Evolutionary conservation across 1,140 invertebrate genomes (phyloP), one percentile per base, ranked within the genome.

Genomic region (Nasonia longicornis): DNA sequence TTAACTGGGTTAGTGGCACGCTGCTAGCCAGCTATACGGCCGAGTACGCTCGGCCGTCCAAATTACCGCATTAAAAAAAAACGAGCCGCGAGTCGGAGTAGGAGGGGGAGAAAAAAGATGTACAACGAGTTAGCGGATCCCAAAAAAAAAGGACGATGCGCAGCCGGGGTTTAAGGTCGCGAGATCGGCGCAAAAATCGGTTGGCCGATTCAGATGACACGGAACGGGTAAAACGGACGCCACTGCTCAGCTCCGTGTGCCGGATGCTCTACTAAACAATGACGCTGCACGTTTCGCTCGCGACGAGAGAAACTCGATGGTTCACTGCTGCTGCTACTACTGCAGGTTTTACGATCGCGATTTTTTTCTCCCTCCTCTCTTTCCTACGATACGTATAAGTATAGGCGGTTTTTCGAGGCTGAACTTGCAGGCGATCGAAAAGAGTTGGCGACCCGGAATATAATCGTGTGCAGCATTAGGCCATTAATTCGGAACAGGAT

Each of bases 1-100:
- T 84, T 90, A 91, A 90, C 88, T 90, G 87, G 89, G 89, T 91
- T 85, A 90, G 89, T 91, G 83, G 90, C 87, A 90, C 90, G 85
- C 85, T 45, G 70, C 70, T 82, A 73, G 80, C 29, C 87, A 87
- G 84, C 85, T 77, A 87, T 3, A 35, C 85, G 87, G 86, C 86
- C 85, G 86, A 87, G 86, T 87, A 89, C 88, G 85, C 86, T 87
- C 85, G 84, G 84, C 82, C 85, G 85, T 87, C 87, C 86, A 88
- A 89, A 90, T 89, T 89, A 85, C 84, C 78, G 82, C 83, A 85
- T 87, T 87, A 87, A 87, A 88, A 89, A 89, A 89, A 84, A 45
- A 72, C 12, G 29, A 22, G 11, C 73, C 38, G 58, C 45, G 73
- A 58, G 76, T 42, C 81, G 14, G 72, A 79, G 79, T 77, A 83